Conservation (phyloP, 2,797 vertebrate species). For the Diplodus sargus region DNA sequence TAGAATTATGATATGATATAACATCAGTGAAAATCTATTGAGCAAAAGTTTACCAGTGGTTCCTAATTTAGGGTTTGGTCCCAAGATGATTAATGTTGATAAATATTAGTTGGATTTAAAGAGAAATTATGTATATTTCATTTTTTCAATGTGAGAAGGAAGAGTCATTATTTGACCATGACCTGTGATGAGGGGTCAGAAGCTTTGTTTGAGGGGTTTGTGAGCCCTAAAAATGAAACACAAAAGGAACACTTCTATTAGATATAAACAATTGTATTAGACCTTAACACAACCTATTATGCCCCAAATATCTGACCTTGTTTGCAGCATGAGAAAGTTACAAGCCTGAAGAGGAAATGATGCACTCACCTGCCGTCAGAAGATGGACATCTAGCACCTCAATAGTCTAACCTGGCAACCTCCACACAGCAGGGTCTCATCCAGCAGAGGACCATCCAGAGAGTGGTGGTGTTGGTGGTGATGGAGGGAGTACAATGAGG, state of each 20-base stretch:
- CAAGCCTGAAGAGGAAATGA: not conserved
- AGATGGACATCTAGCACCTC: slow-evolving; percentile 81
- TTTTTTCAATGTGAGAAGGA: not conserved
- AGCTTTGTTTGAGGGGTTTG: not conserved
- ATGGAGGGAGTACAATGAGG: slow-evolving; percentile 48
- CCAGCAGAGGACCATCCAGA: slow-evolving; percentile 81
- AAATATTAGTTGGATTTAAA: not conserved
- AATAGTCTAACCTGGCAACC: slow-evolving; percentile 80
- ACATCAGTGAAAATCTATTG: not conserved
- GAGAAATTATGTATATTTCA: too few relatives aligned
- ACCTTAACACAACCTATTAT: too few relatives aligned
- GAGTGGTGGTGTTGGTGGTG: slow-evolving; percentile 57
- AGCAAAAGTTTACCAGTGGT: not conserved
- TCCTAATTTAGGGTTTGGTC: not conserved
- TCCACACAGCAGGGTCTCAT: slow-evolving; percentile 76
- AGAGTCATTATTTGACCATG: not conserved
- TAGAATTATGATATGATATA: not conserved
- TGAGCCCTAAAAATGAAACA: not conserved
- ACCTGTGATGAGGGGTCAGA: not conserved
- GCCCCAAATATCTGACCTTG: not conserved
- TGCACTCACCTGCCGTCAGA: slow-evolving; percentile 84
- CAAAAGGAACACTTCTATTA: not conserved
- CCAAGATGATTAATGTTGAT: not conserved
- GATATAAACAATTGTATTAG: not conserved
- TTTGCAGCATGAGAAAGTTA: not conserved